Evolutionary conservation across 1,140 invertebrate genomes (phyloP).

Genomic region (Potamilus streckersoni): DNA sequence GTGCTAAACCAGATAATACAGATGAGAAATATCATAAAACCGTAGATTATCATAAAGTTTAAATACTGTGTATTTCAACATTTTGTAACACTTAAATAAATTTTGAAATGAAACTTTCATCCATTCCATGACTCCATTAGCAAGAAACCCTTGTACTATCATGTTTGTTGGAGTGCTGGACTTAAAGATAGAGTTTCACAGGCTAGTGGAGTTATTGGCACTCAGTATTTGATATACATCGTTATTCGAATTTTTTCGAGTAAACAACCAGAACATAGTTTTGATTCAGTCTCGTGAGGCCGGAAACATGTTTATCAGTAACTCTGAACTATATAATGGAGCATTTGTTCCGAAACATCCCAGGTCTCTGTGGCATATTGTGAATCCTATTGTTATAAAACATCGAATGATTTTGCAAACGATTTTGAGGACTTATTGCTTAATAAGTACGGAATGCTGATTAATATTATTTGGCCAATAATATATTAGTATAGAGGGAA

Average conservation of each 20-base stretch:
- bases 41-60: too few relatives aligned
- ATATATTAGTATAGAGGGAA: too few relatives aligned
- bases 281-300: conserved; percentile 83
- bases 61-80: too few relatives aligned
- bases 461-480: too few relatives aligned
- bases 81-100: too few relatives aligned
- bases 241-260: conserved; percentile 37
- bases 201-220: conserved; percentile 62
- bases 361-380: conserved; percentile 89
- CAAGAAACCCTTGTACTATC: conserved; percentile 95
- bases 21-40: too few relatives aligned
- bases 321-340: conserved; percentile 82
- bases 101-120: conserved; percentile 69
- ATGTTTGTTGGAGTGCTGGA: conserved; percentile 73
- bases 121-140: conserved; percentile 88
- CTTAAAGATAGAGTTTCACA: conserved; percentile 60
- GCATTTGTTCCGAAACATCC: conserved; percentile 94
- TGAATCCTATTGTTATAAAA: conserved; percentile 31
- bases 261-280: conserved; percentile 74
- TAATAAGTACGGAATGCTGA: too few relatives aligned
- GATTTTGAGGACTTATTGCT: too few relatives aligned
- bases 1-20: too few relatives aligned
- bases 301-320: conserved; percentile 83
- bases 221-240: conserved; percentile 52
- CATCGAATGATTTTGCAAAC: too few relatives aligned